Evolutionary conservation across 1,140 invertebrate species (phyloP), one percentile per base, ranked within the genome.

Genomic region (Phymorhynchus buccinoides): DNA sequence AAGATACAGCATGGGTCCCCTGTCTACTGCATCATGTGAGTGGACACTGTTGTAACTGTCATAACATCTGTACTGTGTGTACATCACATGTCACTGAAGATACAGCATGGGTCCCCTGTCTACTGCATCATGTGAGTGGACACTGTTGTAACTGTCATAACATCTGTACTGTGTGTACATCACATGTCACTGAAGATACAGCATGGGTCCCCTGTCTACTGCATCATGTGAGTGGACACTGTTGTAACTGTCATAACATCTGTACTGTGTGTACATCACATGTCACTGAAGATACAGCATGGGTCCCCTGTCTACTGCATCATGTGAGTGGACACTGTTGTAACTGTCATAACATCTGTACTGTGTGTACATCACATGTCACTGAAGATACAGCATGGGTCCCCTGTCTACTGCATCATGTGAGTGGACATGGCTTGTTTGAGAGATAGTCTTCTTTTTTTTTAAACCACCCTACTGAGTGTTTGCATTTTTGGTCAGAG

Each of bases 21-120:
- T 85, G 96, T 99, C 37, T 95, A 97, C 92, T 97, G 96, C 92
- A 98, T 99, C 90, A 96, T 98, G 97, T 98, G 95, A 96, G 96
- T 93, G 80, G 81, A 16, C 27, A 14, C 52, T 56, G 52, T 27
- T 56, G n/a, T n/a, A n/a, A n/a, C n/a, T n/a, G n/a, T n/a, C n/a
- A n/a, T n/a, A n/a, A n/a, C n/a, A n/a, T n/a, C n/a, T n/a, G n/a
- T n/a, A n/a, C n/a, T n/a, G n/a, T n/a, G n/a, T n/a, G n/a, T n/a
- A n/a, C n/a, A n/a, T n/a, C n/a, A n/a, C n/a, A n/a, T n/a, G n/a
- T n/a, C n/a, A n/a, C 81, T 93, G 41, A 97, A 98, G 93, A 95
- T 99, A 89, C 96, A 98, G 91, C 97, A 98, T 91, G 95, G 95
- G 41, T 96, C 96, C 83, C 95, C 97, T 85, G 96, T 99, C 37